Conservation (phyloP, 30 jellyfish, hydroid and myxozoan genomes). For the Mastigias papua region DNA sequence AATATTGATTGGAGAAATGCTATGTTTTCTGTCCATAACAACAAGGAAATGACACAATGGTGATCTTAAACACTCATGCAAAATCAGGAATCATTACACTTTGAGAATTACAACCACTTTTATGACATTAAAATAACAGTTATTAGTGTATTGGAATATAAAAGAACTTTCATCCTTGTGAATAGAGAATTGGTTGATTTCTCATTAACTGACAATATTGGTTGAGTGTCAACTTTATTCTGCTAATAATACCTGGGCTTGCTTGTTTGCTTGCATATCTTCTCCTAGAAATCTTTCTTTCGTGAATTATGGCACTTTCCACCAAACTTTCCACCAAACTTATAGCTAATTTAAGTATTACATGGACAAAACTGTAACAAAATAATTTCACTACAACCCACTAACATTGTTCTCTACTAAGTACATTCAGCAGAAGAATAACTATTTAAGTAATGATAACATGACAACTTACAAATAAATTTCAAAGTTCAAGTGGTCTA, state of each 20-base stretch:
- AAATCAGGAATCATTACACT: constrained; percentile 47
- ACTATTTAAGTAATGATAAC: not conserved
- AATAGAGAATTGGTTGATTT: too few species aligned
- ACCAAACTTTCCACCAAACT: not conserved
- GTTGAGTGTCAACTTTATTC: not conserved
- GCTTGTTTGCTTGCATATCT: not conserved
- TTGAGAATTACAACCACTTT: constrained; percentile 50
- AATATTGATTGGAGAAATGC: not conserved
- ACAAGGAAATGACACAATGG: not conserved
- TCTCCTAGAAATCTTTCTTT: not conserved
- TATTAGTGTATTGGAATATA: constrained; percentile 6
- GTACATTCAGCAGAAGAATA: not conserved
- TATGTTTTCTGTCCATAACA: not conserved
- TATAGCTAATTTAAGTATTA: not conserved
- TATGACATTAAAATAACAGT: not conserved
- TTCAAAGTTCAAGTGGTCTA: not conserved
- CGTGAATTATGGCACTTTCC: not conserved
- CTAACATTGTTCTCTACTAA: not conserved
- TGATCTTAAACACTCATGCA: constrained; percentile 36
- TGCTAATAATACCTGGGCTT: not conserved
- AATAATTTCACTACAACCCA: constrained; percentile 6
- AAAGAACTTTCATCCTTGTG: constrained; percentile 10
- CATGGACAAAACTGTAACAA: not conserved
- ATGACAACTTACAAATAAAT: constrained; percentile 20
- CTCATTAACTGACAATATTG: not conserved